Evolutionary conservation across 2,888 invertebrate genomes (phyloP), one percentile per base, ranked within the genome.

Genomic region (Gymnosoma rotundatum): DNA sequence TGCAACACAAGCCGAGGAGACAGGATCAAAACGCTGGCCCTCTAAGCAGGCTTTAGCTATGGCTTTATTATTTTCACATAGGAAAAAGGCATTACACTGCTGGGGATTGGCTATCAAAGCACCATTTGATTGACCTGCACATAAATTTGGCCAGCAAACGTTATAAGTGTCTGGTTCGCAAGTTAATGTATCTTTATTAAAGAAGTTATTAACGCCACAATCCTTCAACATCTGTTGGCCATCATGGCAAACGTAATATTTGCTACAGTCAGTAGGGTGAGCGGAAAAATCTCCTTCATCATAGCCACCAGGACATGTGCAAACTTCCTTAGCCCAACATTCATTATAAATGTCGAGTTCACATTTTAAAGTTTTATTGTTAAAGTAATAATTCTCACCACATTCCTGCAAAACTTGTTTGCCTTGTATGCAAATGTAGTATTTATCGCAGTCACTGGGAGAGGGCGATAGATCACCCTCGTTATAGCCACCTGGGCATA

Each of bases 191-290:
- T 64, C 48, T 10, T 58, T 83, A 67, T 89, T 84, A 54, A 89
- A 90, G 9, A 87, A 63, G 56, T 91, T 89, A 12, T 90, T 90
- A 2, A 72, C 75, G 5, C 90, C 90, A 42, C 91, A 91, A 25
- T 86, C 75, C 7, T 88, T 86, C 14, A 87, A 83, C 4, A 88
- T 25, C n/a, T 89, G 79, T 14, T 88, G 63, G 0, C 88, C 86
- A 32, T 88, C 76, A 10, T 72, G 42, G 38, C 91, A 91, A 4
- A 89, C 82, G 50, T 87, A 88, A 56, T 87, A 91, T 66, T 86
- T 87, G 8, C 83, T 87, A 72, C 90, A 91, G 1, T 87, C 88
- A 0, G 66, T 87, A 12, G 89, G 87, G 83, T 89, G 87, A 0
- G 83, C 16, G 0, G 87, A 67, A 9, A 88, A 83, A 2, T 83